A percentile compares a stretch with the other conserved stretches of the same genome.
These are phyloP conservation scores for Phalacrocorax pelagicus DNA, from an alignment of 2,113 vertebrate genomes.

Conservation along the genomic window DNA sequence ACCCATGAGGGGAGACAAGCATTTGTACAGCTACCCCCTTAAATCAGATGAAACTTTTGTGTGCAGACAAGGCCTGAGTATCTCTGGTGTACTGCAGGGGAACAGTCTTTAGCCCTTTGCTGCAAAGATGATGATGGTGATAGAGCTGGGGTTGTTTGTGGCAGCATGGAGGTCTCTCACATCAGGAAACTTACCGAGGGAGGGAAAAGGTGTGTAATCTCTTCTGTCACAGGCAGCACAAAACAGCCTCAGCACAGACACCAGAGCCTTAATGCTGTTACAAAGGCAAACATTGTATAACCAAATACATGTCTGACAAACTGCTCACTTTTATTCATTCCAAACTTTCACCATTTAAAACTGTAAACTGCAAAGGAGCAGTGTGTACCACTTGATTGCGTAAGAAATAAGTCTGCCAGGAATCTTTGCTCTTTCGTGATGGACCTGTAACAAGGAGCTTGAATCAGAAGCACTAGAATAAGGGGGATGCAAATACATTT, in stretches of 20 bases:
- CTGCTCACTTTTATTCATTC: background rate
- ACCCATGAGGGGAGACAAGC: accelerated
- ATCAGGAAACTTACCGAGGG: background rate
- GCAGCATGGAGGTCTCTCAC: background rate
- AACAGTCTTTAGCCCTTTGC: background rate
- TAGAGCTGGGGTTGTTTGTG: background rate
- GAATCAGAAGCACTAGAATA: background rate
- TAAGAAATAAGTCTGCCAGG: background rate
- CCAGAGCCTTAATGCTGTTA: background rate
- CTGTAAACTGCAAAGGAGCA: background rate
- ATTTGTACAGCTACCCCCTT: background rate
- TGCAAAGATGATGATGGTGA: background rate
- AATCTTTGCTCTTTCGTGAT: background rate
- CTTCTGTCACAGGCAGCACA: background rate
- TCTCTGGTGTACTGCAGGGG: background rate
- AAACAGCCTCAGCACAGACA: background rate
- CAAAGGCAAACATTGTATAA: background rate
- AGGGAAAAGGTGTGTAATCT: background rate
- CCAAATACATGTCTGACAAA: background rate
- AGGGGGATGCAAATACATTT: constrained; percentile 1
- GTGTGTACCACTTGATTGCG: background rate
- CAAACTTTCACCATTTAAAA: background rate
- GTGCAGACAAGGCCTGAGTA: background rate
- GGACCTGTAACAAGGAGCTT: background rate
- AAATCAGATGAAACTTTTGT: background rate